These are phyloP conservation scores for Chrysochloris asiatica DNA, from an alignment of 2,113 vertebrate genomes.

Conservation along the genomic window DNA sequence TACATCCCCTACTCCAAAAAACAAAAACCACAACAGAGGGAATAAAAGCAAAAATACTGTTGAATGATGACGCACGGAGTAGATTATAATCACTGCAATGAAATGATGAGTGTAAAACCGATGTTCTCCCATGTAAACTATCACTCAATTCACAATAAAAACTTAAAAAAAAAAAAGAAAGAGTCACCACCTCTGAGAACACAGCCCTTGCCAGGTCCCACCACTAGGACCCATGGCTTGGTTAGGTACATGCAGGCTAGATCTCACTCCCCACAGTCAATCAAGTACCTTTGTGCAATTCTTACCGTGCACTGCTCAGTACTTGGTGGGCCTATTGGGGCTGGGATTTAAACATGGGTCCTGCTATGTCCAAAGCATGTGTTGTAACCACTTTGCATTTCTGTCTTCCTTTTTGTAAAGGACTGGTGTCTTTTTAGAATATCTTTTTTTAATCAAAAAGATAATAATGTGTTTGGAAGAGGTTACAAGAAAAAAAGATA, in stretches of 20 bases:
- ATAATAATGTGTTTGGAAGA: no score
- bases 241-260: not conserved
- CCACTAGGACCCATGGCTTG: not conserved
- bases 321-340: not conserved
- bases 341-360: not conserved
- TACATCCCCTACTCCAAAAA: no score
- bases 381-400: not conserved
- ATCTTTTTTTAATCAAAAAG: slow-evolving; percentile 51
- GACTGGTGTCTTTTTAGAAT: slow-evolving; percentile 28
- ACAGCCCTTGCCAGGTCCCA: not conserved
- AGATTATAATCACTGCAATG: no score
- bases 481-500: no score
- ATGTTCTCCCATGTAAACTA: no score
- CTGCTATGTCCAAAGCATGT: not conserved
- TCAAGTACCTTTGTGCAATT: not conserved
- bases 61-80: no score
- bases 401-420: not conserved
- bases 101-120: no score
- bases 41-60: no score
- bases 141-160: no score
- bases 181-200: not conserved
- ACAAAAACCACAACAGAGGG: no score
- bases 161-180: no score
- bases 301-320: not conserved
- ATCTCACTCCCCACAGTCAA: not conserved